A percentile compares a stretch with the other conserved stretches of the same genome.
phyloP scores from a whole-genome alignment of 2,888 invertebrate species.

The Lycaena phlaeas region DNA sequence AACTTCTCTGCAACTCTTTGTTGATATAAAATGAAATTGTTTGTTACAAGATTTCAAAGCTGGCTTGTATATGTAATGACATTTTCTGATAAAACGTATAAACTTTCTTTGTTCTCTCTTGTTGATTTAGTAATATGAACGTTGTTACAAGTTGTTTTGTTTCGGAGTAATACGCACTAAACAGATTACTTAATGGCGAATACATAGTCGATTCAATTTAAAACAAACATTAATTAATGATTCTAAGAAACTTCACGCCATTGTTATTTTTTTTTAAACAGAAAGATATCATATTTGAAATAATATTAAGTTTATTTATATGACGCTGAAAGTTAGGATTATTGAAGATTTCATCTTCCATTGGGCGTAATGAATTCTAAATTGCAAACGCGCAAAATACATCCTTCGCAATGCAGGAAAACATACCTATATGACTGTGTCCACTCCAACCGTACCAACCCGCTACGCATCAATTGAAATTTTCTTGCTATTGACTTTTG shows the following conservation, averaged over 20 bases:
- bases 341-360: too few species aligned
- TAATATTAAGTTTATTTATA: too few species aligned
- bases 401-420: too few species aligned
- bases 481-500: too few species aligned
- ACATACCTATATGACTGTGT: too few species aligned
- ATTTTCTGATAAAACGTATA: constrained; percentile 57
- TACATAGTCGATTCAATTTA: neutral
- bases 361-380: too few species aligned
- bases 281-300: too few species aligned
- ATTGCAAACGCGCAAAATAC: too few species aligned
- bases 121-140: constrained; percentile 40
- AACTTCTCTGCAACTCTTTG: constrained; percentile 25
- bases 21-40: constrained; percentile 25
- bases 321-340: too few species aligned
- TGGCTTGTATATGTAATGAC: constrained; percentile 40
- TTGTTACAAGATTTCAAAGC: constrained; percentile 42
- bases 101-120: constrained; percentile 60
- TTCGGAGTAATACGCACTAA: constrained; percentile 18
- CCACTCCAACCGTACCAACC: too few species aligned
- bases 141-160: constrained; percentile 31
- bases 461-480: too few species aligned
- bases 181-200: constrained; percentile 17
- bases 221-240: neutral
- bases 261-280: neutral
- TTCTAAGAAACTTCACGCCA: neutral